phyloP scores from a whole-genome alignment of 2,797 vertebrate species.

The Sebastes oblongus region DNA sequence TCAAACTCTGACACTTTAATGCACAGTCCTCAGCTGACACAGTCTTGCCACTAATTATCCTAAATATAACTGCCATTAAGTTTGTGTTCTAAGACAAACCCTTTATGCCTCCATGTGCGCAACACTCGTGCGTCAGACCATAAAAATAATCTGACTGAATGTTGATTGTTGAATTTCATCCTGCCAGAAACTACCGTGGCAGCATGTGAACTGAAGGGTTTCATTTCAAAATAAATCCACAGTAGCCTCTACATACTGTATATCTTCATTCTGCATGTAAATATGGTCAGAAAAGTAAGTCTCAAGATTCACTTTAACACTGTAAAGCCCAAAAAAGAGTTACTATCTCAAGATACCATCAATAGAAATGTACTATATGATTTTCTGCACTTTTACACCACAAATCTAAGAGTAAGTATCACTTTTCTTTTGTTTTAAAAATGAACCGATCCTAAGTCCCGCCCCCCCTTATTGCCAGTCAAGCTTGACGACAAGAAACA shows the following conservation, averaged over 20 bases:
- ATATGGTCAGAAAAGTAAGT: background rate
- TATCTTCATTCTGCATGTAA: background rate
- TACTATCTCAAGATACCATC: background rate
- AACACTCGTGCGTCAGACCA: slow-evolving; percentile 28
- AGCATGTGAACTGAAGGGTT: background rate
- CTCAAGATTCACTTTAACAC: background rate
- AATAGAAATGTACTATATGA: background rate
- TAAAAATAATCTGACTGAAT: slow-evolving; percentile 12
- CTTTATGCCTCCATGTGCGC: background rate
- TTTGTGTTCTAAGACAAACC: slow-evolving; percentile 8
- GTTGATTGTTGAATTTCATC: background rate
- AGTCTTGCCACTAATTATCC: slow-evolving; percentile 12
- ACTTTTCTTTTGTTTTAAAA: background rate
- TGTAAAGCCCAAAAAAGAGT: no score
- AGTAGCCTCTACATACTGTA: no score
- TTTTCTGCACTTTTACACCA: background rate
- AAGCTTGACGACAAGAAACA: no score
- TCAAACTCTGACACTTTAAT: slow-evolving; percentile 15
- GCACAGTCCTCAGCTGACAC: slow-evolving; percentile 4
- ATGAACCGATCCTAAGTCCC: no score
- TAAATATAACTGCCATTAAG: slow-evolving; percentile 36
- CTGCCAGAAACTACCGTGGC: background rate
- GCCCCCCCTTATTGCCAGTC: no score
- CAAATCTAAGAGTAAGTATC: background rate
- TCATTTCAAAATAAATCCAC: background rate